Evolutionary conservation across 2,888 invertebrate genomes (phyloP).

Genomic region (Salpingus planirostris): DNA sequence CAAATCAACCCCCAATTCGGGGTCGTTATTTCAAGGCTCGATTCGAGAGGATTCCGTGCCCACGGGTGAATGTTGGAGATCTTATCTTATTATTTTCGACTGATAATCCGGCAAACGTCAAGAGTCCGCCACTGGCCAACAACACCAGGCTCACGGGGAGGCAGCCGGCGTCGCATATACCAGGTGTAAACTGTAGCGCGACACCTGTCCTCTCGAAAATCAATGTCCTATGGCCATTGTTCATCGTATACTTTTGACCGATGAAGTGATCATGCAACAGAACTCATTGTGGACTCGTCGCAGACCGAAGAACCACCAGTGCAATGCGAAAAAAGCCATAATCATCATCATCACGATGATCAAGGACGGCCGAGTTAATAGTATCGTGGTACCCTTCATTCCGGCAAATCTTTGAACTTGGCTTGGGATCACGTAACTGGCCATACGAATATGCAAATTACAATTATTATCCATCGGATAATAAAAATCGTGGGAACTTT

Average conservation of each 20-base stretch:
- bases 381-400: no score
- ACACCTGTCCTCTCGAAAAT: conserved; percentile 40
- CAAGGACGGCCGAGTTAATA: no score
- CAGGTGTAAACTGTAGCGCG: conserved; percentile 37
- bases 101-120: conserved; percentile 18
- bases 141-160: conserved; percentile 23
- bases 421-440: no score
- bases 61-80: conserved; percentile 12
- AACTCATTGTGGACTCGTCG: no score
- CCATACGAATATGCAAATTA: neutral
- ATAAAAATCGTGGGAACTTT: neutral
- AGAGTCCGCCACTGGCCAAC: conserved; percentile 22
- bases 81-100: conserved; percentile 18
- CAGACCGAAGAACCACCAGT: no score
- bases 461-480: neutral
- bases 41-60: no score
- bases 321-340: no score
- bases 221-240: conserved; percentile 39
- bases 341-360: no score
- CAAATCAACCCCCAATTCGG: no score
- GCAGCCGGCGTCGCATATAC: conserved; percentile 38
- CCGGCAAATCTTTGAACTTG: no score
- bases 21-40: no score
- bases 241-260: conserved; percentile 32
- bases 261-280: conserved; percentile 22